Conservation (phyloP, 2,797 vertebrate genomes). For the Rhynchonycteris naso region DNA sequence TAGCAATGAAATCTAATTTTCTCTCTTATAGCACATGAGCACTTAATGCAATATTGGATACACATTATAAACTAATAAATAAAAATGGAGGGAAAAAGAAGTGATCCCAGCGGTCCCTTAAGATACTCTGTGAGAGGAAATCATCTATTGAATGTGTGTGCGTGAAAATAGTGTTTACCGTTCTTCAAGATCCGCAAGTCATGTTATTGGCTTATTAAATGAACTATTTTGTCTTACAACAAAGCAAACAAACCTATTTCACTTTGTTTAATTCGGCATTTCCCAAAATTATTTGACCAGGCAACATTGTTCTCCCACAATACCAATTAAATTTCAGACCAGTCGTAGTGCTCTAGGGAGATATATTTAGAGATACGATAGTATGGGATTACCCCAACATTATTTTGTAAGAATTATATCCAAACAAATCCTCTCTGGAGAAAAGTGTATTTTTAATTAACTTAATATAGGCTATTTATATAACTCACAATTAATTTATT, state of each 20-base stretch:
- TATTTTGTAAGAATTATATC: background rate
- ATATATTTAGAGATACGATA: background rate
- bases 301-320: background rate
- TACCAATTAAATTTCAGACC: background rate
- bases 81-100: background rate
- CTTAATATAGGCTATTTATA: background rate
- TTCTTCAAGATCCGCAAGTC: background rate
- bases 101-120: background rate
- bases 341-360: background rate
- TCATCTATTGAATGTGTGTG: background rate
- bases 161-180: background rate
- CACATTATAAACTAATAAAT: background rate
- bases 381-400: background rate
- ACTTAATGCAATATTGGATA: background rate
- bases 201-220: background rate
- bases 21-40: background rate
- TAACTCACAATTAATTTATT: background rate
- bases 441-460: background rate
- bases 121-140: background rate
- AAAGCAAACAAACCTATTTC: background rate
- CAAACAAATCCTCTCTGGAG: background rate
- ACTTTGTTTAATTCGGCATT: background rate
- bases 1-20: background rate
- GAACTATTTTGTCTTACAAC: background rate
- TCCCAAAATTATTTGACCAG: background rate